phyloP scores from a whole-genome alignment of 2,113 vertebrate genomes.

The Pomatostomus ruficeps region DNA sequence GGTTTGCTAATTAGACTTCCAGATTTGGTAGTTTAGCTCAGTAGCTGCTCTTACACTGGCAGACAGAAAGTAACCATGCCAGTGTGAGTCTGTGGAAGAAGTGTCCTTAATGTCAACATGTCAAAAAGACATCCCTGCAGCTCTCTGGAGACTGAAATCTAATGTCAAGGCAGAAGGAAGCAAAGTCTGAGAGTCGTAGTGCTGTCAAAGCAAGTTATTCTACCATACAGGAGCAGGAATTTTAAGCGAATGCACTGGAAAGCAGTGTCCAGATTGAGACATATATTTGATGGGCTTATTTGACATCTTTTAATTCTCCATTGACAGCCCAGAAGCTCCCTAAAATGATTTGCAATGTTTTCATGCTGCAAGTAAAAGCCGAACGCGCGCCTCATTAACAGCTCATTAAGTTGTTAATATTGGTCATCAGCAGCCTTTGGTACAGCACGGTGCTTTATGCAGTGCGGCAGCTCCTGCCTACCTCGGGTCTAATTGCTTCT shows the following conservation, averaged over 20 bases:
- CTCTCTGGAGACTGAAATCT: constrained; percentile 43
- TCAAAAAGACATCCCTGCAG: constrained; percentile 52
- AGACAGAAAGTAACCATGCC: background rate
- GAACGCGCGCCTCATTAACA: constrained; percentile 62
- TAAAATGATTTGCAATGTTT: constrained; percentile 64
- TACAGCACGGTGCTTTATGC: constrained; percentile 30
- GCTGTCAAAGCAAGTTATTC: constrained; percentile 52
- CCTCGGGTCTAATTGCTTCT: constrained; percentile 37
- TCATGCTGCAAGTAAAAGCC: constrained; percentile 56
- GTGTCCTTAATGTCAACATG: constrained; percentile 55
- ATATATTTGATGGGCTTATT: constrained; percentile 35
- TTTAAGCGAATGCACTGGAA: constrained; percentile 36
- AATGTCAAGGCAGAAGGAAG: constrained; percentile 49
- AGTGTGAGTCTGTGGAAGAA: constrained; percentile 34
- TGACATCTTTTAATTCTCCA: constrained; percentile 51
- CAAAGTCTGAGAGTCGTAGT: constrained; percentile 10
- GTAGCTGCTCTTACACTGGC: background rate
- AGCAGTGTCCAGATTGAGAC: constrained; percentile 46
- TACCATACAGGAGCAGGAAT: constrained; percentile 1
- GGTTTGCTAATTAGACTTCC: background rate
- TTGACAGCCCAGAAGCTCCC: constrained; percentile 39
- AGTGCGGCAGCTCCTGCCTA: constrained; percentile 17
- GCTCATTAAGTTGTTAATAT: constrained; percentile 70
- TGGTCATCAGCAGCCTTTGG: constrained; percentile 64
- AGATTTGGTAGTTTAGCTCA: background rate